Evolutionary conservation across 2,888 invertebrate genomes (phyloP), one percentile per base, ranked within the genome.

Genomic region (Nymphalis polychloros): DNA sequence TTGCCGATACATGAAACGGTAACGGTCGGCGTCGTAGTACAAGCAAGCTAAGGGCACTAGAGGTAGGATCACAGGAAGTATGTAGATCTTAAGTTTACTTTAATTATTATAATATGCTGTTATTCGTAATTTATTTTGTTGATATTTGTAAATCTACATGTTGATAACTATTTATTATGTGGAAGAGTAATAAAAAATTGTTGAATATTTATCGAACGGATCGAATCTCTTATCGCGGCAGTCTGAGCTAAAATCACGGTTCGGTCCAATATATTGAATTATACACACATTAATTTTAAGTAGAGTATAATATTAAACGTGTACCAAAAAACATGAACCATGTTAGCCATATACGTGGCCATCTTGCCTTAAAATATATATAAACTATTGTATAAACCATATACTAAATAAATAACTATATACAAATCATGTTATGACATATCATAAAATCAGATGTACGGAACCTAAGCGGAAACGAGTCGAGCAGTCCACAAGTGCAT

Each of bases 111-210:
- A 91, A 87, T 88, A 90, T 90, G 85, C 91, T 92, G 92, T 92
- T 92, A 92, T 92, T 90, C 89, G 90, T 92, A 92, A 92, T 92
- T 92, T 92, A 92, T 92, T 92, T 92, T 92, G 92, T 92, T 92
- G 91, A 92, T 92, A 92, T 90, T 92, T 92, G 88, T 92, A 92
- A 92, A 91, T 90, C 91, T 90, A 89, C 90, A 90, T 90, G 92
- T 92, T 92, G 85, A 91, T 90, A 91, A 90, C 89, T 92, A 92
- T 92, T 92, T 92, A 92, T 92, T 91, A 90, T 88, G 87, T 86
- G 87, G 87, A 88, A 88, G 85, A 88, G 82, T 81, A 85, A 86
- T 84, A 83, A 84, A 41, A 89, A 91, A 88, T 91, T 92, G 92
- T 92, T 92, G 80, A 90, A 89, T 90, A 89, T 90, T 89, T 89